Evolutionary conservation across 2,113 vertebrate species (phyloP).

Genomic region (Hemiscyllium ocellatum): DNA sequence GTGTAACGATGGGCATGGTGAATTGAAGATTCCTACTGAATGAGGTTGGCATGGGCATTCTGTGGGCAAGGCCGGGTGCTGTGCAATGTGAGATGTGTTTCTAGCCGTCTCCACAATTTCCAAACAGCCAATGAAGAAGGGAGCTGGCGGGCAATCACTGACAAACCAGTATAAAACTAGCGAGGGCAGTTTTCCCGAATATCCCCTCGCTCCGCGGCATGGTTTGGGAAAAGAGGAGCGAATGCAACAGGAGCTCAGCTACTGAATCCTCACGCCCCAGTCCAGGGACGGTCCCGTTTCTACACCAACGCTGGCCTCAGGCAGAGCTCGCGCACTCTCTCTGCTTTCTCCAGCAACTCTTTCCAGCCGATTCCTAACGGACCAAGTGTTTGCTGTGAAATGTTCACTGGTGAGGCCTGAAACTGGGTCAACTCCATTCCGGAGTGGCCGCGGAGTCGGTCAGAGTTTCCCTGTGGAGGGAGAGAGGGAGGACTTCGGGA

Average conservation of each 20-base stretch:
- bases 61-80: background rate
- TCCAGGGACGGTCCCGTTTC: background rate
- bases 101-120: background rate
- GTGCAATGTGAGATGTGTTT: background rate
- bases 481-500: background rate
- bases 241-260: background rate
- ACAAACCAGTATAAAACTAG: background rate
- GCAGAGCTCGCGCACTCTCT: background rate
- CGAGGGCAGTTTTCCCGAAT: background rate
- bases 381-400: background rate
- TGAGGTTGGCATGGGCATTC: background rate
- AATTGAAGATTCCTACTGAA: background rate
- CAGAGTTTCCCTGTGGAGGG: background rate
- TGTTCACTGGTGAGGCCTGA: too few relatives aligned
- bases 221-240: background rate
- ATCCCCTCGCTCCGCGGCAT: background rate
- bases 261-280: background rate
- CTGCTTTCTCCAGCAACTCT: background rate
- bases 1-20: background rate
- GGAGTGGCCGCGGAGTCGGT: background rate
- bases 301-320: background rate
- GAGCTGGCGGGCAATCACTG: background rate
- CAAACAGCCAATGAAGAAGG: background rate
- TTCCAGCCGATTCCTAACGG: background rate
- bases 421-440: background rate